phyloP scores from a whole-genome alignment of 1,140 invertebrate species.

The Hyles euphorbiae region DNA sequence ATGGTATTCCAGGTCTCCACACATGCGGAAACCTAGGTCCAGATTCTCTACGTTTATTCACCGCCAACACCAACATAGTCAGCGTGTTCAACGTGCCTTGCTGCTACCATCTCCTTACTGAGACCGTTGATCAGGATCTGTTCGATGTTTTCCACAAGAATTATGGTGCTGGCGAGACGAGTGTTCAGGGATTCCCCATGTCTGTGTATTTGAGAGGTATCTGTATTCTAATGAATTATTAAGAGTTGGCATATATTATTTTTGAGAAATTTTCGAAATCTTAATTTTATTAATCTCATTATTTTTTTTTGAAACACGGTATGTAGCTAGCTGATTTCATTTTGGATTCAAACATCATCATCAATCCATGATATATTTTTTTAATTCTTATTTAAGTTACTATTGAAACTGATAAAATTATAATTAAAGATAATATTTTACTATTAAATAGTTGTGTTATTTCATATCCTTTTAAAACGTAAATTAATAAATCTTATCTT shows the following conservation, averaged over 20 bases:
- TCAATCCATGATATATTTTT: too few relatives aligned
- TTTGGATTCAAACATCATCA: too few relatives aligned
- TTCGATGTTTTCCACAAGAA: constrained; percentile 45
- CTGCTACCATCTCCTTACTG: constrained; percentile 91
- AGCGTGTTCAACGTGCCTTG: constrained; percentile 90
- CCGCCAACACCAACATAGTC: constrained; percentile 73
- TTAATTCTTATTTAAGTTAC: too few relatives aligned
- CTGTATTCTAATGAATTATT: neutral
- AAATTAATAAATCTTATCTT: too few relatives aligned
- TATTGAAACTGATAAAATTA: too few relatives aligned
- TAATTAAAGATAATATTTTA: too few relatives aligned
- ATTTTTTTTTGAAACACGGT: too few relatives aligned
- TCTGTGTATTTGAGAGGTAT: constrained; percentile 77
- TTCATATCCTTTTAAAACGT: too few relatives aligned
- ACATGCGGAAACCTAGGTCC: constrained; percentile 92
- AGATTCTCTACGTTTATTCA: constrained; percentile 85
- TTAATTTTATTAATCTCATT: too few relatives aligned
- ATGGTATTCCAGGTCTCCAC: constrained; percentile 80
- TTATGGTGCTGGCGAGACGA: constrained; percentile 13
- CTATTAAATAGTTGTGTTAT: too few relatives aligned
- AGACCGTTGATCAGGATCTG: constrained; percentile 70
- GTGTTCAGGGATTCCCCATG: constrained; percentile 80
- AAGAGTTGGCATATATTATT: neutral
- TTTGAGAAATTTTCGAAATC: too few relatives aligned
- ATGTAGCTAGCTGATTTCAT: too few relatives aligned